phyloP scores from a whole-genome alignment of 2,113 vertebrate species.

The Amblyornis subalaris region DNA sequence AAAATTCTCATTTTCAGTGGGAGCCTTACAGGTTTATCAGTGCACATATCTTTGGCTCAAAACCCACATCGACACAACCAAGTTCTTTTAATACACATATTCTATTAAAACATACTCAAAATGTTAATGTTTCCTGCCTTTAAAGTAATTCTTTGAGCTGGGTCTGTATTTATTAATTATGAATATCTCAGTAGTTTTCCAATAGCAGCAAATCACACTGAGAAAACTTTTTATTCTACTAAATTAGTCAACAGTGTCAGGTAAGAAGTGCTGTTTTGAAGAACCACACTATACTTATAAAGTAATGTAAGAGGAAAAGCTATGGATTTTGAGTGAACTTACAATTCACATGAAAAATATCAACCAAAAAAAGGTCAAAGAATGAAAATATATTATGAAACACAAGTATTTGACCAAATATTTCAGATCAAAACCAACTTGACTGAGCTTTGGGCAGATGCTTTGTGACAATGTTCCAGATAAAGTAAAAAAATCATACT shows the following conservation, averaged over 20 bases:
- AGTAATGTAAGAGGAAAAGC: conserved; percentile 16
- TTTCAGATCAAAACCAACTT: neutral
- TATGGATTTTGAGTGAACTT: conserved; percentile 43
- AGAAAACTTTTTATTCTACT: conserved; percentile 43
- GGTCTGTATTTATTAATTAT: conserved; percentile 4
- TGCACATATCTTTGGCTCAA: neutral
- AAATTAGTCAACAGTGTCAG: neutral
- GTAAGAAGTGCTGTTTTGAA: neutral
- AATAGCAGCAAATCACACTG: neutral
- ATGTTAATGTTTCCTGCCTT: neutral
- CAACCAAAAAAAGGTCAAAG: neutral
- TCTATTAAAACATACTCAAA: conserved; percentile 31
- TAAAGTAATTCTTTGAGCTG: neutral
- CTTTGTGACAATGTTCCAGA: neutral
- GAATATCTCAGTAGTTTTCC: neutral
- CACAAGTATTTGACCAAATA: neutral
- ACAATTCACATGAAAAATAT: neutral
- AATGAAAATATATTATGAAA: conserved; percentile 13
- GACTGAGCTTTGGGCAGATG: neutral
- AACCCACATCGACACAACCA: neutral
- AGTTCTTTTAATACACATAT: conserved; percentile 52
- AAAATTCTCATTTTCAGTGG: neutral
- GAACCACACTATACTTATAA: neutral
- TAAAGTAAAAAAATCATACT: neutral
- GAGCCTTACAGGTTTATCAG: neutral